phyloP scores from a whole-genome alignment of 2,113 vertebrate genomes.

The Dasyornis broadbenti region DNA sequence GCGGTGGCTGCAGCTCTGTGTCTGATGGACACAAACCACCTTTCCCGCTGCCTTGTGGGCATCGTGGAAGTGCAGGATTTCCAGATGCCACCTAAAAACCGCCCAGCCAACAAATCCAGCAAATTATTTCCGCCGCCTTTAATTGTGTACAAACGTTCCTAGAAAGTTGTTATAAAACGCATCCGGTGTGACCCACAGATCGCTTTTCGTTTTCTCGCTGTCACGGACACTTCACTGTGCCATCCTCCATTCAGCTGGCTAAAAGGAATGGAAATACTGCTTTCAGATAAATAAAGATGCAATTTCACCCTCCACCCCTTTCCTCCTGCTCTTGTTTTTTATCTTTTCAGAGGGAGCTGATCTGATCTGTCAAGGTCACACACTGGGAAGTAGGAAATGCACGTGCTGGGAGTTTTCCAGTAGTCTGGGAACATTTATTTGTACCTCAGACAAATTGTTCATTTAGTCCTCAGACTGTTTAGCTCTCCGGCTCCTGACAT shows the following conservation, averaged over 20 bases:
- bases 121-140: not conserved
- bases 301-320: not conserved
- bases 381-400: not conserved
- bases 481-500: not conserved
- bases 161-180: accelerated
- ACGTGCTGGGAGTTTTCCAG: not conserved
- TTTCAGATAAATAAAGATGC: not conserved
- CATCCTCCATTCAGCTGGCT: not conserved
- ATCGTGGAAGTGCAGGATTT: accelerated
- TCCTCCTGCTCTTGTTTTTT: not conserved
- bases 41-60: not conserved
- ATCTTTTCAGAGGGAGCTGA: not conserved
- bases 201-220: not conserved
- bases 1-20: not conserved
- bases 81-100: not conserved
- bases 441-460: not conserved
- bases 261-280: not conserved
- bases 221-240: not conserved
- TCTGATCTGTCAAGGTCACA: not conserved
- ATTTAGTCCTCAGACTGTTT: not conserved
- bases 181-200: not conserved
- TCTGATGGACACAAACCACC: not conserved
- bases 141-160: not conserved
- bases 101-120: accelerated
- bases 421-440: not conserved